Evolutionary conservation across 2,797 vertebrate species (phyloP).

Genomic region (Schizopygopsis malacanthus): DNA sequence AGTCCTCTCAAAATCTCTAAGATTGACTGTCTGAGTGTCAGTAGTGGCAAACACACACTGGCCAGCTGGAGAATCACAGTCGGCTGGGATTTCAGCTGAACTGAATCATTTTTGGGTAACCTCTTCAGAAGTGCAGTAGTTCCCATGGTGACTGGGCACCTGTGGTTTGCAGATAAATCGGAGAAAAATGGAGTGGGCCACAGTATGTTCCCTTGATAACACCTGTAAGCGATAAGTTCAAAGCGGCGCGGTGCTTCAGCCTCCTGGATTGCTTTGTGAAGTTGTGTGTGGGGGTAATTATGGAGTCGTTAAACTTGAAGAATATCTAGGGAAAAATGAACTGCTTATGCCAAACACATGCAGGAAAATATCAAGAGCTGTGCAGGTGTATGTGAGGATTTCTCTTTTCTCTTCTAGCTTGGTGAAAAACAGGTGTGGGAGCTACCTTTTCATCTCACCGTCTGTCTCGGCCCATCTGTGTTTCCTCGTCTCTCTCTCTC

Average conservation of each 20-base stretch:
- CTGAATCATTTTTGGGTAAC: conserved; percentile 38
- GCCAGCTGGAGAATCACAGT: conserved; percentile 23
- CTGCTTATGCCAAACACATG: conserved; percentile 5
- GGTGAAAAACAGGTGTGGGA: conserved; percentile 48
- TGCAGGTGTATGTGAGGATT: conserved; percentile 24
- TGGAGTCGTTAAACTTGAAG: conserved; percentile 42
- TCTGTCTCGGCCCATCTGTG: conserved; percentile 54
- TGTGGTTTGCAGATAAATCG: conserved; percentile 47
- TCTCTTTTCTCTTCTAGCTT: conserved; percentile 33
- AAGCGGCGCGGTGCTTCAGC: conserved; percentile 24
- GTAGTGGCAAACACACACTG: not conserved
- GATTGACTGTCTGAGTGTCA: not conserved
- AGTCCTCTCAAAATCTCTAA: not conserved
- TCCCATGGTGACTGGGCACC: conserved; percentile 50
- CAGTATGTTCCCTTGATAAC: conserved; percentile 33
- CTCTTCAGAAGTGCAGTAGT: conserved; percentile 39
- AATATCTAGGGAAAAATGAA: conserved; percentile 34
- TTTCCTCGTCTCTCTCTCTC: conserved; percentile 25
- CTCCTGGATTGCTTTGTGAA: conserved; percentile 14
- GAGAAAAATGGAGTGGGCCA: conserved; percentile 35
- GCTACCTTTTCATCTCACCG: conserved; percentile 53
- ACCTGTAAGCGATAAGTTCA: conserved; percentile 46
- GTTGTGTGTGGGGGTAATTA: conserved; percentile 43
- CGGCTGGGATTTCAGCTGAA: conserved; percentile 18
- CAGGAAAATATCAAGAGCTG: conserved; percentile 29